phyloP scores from a whole-genome alignment of 92 coral and sea anemone species.

The Bergia sp. region DNA sequence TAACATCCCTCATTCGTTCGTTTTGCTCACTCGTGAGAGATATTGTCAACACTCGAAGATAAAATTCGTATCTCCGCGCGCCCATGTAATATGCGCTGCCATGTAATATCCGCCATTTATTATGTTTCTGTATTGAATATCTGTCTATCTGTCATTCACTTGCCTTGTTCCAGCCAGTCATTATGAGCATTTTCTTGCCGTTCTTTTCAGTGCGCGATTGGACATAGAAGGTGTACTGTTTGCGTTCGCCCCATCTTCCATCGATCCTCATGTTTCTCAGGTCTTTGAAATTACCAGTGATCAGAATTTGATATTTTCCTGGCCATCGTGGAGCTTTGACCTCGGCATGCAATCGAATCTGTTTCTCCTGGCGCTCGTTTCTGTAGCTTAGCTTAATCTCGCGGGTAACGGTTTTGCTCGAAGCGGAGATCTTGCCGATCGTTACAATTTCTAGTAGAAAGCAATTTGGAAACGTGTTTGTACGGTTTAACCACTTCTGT shows the following conservation, averaged over 20 bases:
- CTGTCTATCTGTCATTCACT: not conserved
- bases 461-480: not conserved
- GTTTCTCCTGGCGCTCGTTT: not conserved
- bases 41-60: too few species aligned
- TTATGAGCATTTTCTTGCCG: not conserved
- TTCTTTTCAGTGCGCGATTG: not conserved
- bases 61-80: too few species aligned
- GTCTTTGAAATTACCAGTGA: not conserved
- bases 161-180: slow-evolving; percentile 5
- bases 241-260: not conserved
- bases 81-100: too few species aligned
- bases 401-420: slow-evolving; percentile 18
- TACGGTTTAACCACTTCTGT: too few species aligned
- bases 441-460: not conserved
- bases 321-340: not conserved
- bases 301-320: not conserved
- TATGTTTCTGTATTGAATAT: not conserved
- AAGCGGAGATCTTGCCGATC: not conserved
- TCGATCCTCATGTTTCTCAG: not conserved
- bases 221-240: not conserved
- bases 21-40: too few species aligned
- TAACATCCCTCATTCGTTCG: too few species aligned
- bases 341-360: not conserved
- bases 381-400: not conserved
- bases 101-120: not conserved